A percentile compares a stretch with the other conserved stretches of the same genome.
Evolutionary conservation across 2,888 invertebrate species (phyloP).

Genomic region (Prostheceraeus crozeri): DNA sequence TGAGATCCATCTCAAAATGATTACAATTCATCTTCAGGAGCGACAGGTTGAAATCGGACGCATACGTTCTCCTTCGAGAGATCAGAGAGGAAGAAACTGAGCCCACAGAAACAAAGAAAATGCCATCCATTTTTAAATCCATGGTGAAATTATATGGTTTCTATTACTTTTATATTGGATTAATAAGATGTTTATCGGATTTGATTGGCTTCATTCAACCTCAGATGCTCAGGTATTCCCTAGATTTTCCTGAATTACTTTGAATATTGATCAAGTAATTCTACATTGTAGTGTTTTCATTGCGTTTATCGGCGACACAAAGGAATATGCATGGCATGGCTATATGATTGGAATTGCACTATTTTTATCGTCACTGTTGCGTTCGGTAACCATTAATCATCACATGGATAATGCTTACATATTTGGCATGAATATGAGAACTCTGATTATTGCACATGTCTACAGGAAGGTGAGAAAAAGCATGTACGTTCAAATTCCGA

Average conservation of each 20-base stretch:
- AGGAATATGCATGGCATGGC: slow-evolving; percentile 50
- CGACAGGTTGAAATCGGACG: too few species aligned
- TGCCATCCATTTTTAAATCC: too few species aligned
- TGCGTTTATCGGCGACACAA: slow-evolving; percentile 43
- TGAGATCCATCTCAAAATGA: too few species aligned
- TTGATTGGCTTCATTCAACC: slow-evolving; percentile 79
- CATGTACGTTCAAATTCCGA: too few species aligned
- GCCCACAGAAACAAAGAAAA: too few species aligned
- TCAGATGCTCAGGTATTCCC: slow-evolving; percentile 72
- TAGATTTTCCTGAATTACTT: slow-evolving; percentile 52
- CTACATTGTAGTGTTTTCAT: slow-evolving; percentile 31
- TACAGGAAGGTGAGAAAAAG: slow-evolving; percentile 56
- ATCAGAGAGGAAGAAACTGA: too few species aligned
- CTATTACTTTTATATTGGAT: slow-evolving; percentile 74
- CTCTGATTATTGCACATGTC: slow-evolving; percentile 57
- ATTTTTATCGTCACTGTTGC: slow-evolving; percentile 53
- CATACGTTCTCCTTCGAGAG: too few species aligned
- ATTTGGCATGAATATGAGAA: slow-evolving; percentile 58
- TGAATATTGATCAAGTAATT: too few species aligned
- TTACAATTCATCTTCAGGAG: too few species aligned
- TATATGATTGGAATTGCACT: slow-evolving; percentile 53
- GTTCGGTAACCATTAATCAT: slow-evolving; percentile 58
- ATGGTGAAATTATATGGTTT: slow-evolving; percentile 77
- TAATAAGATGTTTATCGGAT: slow-evolving; percentile 75
- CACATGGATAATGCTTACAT: slow-evolving; percentile 58